These are phyloP conservation scores for Tetragnatha montana DNA, from an alignment of 2,888 invertebrate genomes.

Conservation along the genomic window DNA sequence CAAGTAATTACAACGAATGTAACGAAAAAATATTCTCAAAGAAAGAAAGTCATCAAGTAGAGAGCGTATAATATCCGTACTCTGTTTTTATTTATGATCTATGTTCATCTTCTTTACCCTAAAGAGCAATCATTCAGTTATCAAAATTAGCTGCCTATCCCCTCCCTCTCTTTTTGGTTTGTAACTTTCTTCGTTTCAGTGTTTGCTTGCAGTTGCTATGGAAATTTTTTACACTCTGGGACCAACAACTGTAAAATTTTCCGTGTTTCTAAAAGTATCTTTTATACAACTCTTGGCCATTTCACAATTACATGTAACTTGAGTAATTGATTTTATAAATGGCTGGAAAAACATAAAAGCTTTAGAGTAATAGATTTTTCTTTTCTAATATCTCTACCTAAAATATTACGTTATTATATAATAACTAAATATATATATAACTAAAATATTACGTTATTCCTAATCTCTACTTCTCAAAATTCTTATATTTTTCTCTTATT, in stretches of 20 bases:
- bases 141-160: not conserved
- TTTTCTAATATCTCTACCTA: not conserved
- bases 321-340: too few relatives aligned
- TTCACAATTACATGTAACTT: not conserved
- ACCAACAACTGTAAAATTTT: not conserved
- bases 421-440: too few relatives aligned
- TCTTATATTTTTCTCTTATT: too few relatives aligned
- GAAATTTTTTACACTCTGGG: not conserved
- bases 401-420: not conserved
- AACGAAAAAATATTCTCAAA: too few relatives aligned
- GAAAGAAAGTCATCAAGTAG: too few relatives aligned
- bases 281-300: not conserved
- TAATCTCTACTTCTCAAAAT: too few relatives aligned
- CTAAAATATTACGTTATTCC: not conserved
- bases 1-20: too few relatives aligned
- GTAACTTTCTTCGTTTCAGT: not conserved
- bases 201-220: not conserved
- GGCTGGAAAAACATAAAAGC: not conserved
- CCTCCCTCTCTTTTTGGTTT: not conserved
- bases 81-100: not conserved
- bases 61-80: too few relatives aligned
- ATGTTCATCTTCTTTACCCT: not conserved
- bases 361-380: not conserved
- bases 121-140: not conserved
- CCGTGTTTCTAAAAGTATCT: not conserved